phyloP scores from a whole-genome alignment of 2,888 invertebrate genomes.

The Andrena hattorfiana region DNA sequence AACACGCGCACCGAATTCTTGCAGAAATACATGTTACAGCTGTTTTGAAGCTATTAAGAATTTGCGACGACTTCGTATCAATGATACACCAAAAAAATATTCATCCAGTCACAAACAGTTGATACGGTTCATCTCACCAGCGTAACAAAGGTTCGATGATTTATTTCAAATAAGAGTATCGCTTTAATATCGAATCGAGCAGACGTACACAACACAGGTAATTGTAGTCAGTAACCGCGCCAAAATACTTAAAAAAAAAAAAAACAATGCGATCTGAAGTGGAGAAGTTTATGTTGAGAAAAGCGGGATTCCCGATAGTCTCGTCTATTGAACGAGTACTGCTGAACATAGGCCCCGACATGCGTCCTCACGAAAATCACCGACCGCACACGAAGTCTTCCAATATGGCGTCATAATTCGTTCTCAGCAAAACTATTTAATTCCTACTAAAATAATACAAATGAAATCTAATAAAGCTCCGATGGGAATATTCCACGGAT shows the following conservation, averaged over 20 bases:
- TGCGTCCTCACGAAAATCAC: slow-evolving; percentile 69
- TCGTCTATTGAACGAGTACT: slow-evolving; percentile 71
- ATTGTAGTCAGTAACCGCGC: background rate
- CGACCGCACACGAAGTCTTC: slow-evolving; percentile 73
- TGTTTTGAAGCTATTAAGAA: slow-evolving; percentile 1
- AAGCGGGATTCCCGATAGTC: slow-evolving; percentile 68
- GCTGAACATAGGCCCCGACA: slow-evolving; percentile 77
- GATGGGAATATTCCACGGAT: background rate
- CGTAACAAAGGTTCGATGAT: slow-evolving; percentile 9
- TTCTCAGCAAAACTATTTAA: slow-evolving; percentile 23
- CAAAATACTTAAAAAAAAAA: background rate
- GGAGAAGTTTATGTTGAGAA: slow-evolving; percentile 30
- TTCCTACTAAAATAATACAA: slow-evolving; percentile 18
- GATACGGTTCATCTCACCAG: slow-evolving; percentile 20
- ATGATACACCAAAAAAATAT: background rate
- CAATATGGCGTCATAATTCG: slow-evolving; percentile 56
- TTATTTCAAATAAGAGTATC: background rate
- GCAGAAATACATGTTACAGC: background rate
- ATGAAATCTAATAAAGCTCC: background rate
- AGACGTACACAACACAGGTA: slow-evolving; percentile 34
- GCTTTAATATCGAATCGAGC: slow-evolving; percentile 2
- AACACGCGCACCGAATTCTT: slow-evolving; percentile 8
- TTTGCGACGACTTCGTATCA: background rate
- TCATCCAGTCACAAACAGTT: background rate
- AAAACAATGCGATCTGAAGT: slow-evolving; percentile 14